Evolutionary conservation across 2,888 invertebrate species (phyloP), one percentile per base, ranked within the genome.

Genomic region (Altica lythri): DNA sequence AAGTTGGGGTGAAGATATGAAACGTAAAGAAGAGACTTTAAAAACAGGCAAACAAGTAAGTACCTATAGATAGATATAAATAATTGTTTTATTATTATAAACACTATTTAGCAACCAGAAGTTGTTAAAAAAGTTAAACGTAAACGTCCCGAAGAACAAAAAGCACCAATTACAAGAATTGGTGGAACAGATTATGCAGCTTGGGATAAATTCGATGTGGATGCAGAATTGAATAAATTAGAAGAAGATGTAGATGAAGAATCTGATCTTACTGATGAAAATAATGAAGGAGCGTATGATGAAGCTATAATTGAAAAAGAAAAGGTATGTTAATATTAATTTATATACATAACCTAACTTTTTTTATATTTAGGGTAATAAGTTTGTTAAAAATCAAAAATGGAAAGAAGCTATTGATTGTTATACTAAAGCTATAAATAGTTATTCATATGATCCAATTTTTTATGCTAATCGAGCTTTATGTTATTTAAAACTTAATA

Each of bases 391-490:
- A 68, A 73, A 80, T 25, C 82, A 88, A 64, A 86, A 92, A 68
- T 98, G 90, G 84, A 83, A 86, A 16, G 87, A 90, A 61, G 98
- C 98, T 0, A 87, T 95, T 53, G 77, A 83, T 4, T 90, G 89
- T 72, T 99, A 98, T 73, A 87, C 86, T 32, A 84, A 88, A 71
- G 97, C 97, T 0, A 94, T 98, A 29, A 86, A 89, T 54, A 75
- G 88, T 51, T 91, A 90, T 66, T 82, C 87, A 5, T 83, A 85
- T 72, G 86, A 92, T 73, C 84, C 94, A 1, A 81, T 91, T 9
- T 90, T 89, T 71, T 92, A 84, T 68, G 91, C 92, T 0, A 96
- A 96, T 74, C 81, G 96, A 64, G 95, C 92, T 1, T 80, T 95
- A 47, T 95, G 95, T 65, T 84, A 88, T 59, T 78, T 95, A 6